Evolutionary conservation across 2,113 vertebrate species (phyloP).

Genomic region (Chrysemys picta): DNA sequence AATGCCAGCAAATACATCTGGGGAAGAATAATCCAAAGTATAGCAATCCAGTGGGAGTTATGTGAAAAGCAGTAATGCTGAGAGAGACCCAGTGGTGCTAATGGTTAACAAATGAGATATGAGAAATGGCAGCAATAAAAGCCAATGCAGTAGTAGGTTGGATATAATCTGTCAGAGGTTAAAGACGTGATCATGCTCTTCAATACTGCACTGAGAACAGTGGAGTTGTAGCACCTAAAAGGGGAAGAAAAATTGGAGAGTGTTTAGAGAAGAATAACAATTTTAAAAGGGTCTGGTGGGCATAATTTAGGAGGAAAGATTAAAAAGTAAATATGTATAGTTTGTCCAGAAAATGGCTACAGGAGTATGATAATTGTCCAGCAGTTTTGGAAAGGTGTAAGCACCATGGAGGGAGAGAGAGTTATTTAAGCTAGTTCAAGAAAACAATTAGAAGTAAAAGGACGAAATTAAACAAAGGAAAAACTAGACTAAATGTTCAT

Average conservation of each 20-base stretch:
- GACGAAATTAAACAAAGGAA: not conserved
- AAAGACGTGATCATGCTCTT: not conserved
- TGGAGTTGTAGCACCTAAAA: not conserved
- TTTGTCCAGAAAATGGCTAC: not conserved
- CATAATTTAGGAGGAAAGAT: not conserved
- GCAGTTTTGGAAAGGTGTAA: not conserved
- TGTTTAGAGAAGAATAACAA: not conserved
- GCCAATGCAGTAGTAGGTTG: constrained; percentile 42
- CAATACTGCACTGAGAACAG: not conserved
- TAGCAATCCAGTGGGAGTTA: not conserved
- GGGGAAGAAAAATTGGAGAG: not conserved
- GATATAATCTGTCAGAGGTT: not conserved
- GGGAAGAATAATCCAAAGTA: not conserved
- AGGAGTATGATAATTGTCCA: not conserved
- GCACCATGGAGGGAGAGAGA: not conserved
- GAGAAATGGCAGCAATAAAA: not conserved
- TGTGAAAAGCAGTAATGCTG: not conserved
- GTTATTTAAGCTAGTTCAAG: not conserved
- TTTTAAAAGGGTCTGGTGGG: not conserved
- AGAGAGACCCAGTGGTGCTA: not conserved
- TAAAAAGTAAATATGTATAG: not conserved
- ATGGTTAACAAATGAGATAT: constrained; percentile 22
- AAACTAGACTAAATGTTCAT: not conserved
- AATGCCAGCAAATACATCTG: not conserved
- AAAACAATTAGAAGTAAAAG: not conserved